phyloP scores from a whole-genome alignment of 2,888 invertebrate genomes.

The Calliphora vomitoria region DNA sequence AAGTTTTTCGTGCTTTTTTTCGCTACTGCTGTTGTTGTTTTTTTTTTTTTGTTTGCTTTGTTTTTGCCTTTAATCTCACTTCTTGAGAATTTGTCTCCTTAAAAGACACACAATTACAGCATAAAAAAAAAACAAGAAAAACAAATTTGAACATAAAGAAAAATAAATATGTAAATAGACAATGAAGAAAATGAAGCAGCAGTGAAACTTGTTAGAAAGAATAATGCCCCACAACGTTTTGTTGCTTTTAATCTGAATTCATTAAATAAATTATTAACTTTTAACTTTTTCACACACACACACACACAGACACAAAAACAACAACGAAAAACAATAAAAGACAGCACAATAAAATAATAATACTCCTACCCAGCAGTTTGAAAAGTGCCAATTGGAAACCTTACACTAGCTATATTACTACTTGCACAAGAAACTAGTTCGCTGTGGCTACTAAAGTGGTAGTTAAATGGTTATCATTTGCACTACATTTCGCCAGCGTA shows the following conservation, averaged over 20 bases:
- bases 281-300: constrained; percentile 40
- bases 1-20: constrained; percentile 32
- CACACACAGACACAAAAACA: neutral
- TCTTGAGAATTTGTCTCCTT: constrained; percentile 42
- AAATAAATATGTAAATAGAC: constrained; percentile 26
- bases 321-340: constrained; percentile 7
- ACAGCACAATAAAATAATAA: constrained; percentile 39
- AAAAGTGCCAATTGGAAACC: too few species aligned
- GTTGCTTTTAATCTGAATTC: constrained; percentile 67
- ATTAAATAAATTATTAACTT: constrained; percentile 72
- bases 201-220: constrained; percentile 2
- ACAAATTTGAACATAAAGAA: neutral
- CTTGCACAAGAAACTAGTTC: too few species aligned
- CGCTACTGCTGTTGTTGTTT: neutral
- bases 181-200: neutral
- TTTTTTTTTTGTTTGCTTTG: neutral
- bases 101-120: constrained; percentile 5
- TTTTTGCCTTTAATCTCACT: constrained; percentile 7
- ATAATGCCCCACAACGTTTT: constrained; percentile 27
- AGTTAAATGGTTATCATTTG: too few species aligned
- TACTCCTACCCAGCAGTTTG: too few species aligned
- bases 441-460: too few species aligned
- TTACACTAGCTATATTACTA: too few species aligned
- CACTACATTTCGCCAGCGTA: too few species aligned
- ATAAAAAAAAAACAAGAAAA: constrained; percentile 1